These are phyloP conservation scores for Agapostemon virescens DNA, from an alignment of 2,888 invertebrate genomes.

Conservation along the genomic window DNA sequence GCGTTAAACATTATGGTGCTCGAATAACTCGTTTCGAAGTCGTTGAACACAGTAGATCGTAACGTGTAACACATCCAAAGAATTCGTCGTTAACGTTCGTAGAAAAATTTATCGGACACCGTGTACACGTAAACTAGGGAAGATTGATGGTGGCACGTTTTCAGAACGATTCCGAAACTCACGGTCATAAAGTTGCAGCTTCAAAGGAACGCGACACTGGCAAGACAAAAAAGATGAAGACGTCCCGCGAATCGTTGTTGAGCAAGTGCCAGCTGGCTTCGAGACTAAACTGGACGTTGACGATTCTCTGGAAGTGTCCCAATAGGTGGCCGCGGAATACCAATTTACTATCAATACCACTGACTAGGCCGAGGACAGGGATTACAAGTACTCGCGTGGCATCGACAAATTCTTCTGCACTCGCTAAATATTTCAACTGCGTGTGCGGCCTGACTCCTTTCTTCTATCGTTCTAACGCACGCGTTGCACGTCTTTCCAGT, in stretches of 20 bases:
- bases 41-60: neutral
- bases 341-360: neutral
- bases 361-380: constrained; percentile 9
- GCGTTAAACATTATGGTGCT: neutral
- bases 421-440: neutral
- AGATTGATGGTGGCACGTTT: neutral
- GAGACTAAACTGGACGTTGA: neutral
- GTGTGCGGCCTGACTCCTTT: neutral
- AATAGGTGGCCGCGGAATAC: neutral
- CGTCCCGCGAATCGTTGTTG: neutral
- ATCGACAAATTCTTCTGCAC: neutral
- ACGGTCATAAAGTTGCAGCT: neutral
- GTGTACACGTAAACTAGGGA: neutral
- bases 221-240: neutral
- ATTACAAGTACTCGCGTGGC: neutral
- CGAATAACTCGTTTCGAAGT: neutral
- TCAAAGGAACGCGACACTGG: neutral
- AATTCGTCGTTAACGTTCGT: neutral
- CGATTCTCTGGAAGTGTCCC: constrained; percentile 15
- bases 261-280: neutral
- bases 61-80: neutral
- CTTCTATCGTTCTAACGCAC: neutral
- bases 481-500: too few species aligned
- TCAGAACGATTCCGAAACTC: neutral
- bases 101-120: neutral